Evolutionary conservation across 2,888 invertebrate genomes (phyloP), one percentile per base, ranked within the genome.

Genomic region (Odontomyia ornata): DNA sequence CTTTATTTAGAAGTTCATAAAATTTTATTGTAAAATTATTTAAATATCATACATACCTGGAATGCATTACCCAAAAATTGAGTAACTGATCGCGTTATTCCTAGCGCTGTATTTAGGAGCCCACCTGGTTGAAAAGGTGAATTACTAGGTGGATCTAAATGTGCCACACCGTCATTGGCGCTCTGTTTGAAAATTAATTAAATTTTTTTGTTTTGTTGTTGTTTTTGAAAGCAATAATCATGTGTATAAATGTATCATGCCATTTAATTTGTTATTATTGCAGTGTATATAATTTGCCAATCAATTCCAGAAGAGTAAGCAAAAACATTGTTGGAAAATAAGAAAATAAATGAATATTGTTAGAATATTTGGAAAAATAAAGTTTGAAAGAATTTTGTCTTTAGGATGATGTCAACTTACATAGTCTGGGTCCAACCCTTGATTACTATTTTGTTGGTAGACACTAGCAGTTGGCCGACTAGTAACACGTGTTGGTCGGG

Each of bases 31-130:
- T n/a, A n/a, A n/a, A n/a, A n/a, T n/a, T n/a, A n/a, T n/a, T 9
- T 36, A 60, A 21, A 60, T 25, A 36, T 60, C 3, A 28, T 11
- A 69, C 47, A 25, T 79, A 93, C 94, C 91, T 93, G 92, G 83
- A 94, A 89, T 76, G 93, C 93, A 82, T 92, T 91, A 81, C 93
- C 93, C 82, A 94, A 88, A 86, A 94, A 93, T 85, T 91, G 91
- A 78, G 93, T 92, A 84, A 94, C 93, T 1, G 93, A 92, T 85
- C 91, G 90, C 30, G 93, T 93, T 79, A 93, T 93, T 82, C 93
- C 93, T 81, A 93, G 91, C 77, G 93, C 93, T 21, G 93, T 92
- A 76, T 90, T 91, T 71, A 93, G 89, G 23, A 76, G 76, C 13
- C 76, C 76, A 69, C 76, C 76, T 75, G 75, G 64, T 23, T 21